Base-by-base conservation (phyloP, 2,797 vertebrate species). In the Decapterus maruadsi region DNA sequence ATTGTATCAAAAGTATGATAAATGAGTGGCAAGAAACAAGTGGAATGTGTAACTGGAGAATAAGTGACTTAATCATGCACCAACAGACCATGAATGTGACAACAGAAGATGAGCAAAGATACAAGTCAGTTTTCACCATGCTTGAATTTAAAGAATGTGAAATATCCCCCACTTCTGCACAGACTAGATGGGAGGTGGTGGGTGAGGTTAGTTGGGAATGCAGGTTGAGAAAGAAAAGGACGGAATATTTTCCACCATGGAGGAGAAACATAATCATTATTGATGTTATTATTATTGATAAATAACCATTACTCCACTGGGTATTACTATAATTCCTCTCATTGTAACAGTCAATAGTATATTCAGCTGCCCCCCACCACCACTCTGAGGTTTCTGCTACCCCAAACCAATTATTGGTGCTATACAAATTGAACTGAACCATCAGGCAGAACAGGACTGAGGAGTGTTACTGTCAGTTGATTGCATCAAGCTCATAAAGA, bases 61-160 rank as follows among this genome's bases (percentile, higher is more conserved):
- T 12, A 36, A n/a, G 12, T 0, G 11, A 29, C 17, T 16, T 63
- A 16, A 63, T 38, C 19, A 14, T 2, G 10, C 45, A 3, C 34
- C 8, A 19, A 55, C 45, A 59, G 45, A 42, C 3, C 34, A 8
- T 4, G 1, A n/a, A n/a, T 19, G 55, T 14, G 10, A 40, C 58
- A 34, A 3, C 19, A 17, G 7, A 61, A 46, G 78, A 54, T 10
- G 10, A 76, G 42, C 8, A 57, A 53, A 63, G 56, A 64, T 38
- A 62, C 0, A 2, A 7, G 38, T 55, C 40, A 38, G 29, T 38
- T 77, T 76, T 62, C 20, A 51, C 43, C 13, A 4, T 20, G 17
- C 36, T 29, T 64, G 61, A 80, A 80, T 83, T 71, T 17, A n/a
- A 80, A 89, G 64, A 80, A 82, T 85, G 74, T 13, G 0, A 76